Evolutionary conservation across 1,140 invertebrate genomes (phyloP).

Genomic region (Catajapyx aquilonaris): DNA sequence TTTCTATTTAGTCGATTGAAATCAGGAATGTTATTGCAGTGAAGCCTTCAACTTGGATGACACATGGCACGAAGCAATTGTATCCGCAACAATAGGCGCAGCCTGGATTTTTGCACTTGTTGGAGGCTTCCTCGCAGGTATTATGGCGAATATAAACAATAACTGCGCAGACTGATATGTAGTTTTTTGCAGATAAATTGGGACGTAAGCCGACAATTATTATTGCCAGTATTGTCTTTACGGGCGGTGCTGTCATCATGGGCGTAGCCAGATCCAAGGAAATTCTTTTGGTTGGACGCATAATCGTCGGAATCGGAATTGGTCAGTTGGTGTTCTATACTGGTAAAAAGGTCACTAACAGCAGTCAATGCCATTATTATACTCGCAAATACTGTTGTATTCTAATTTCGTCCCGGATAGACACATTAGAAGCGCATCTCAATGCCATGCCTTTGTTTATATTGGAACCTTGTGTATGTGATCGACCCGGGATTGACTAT

Average conservation of each 20-base stretch:
- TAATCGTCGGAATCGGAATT: slow-evolving; percentile 35
- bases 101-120: slow-evolving; percentile 30
- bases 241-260: slow-evolving; percentile 30
- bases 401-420: too few relatives aligned
- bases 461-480: too few relatives aligned
- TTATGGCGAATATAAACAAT: too few relatives aligned
- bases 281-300: slow-evolving; percentile 28
- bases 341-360: too few relatives aligned
- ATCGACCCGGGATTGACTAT: too few relatives aligned
- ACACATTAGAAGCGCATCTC: too few relatives aligned
- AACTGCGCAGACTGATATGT: too few relatives aligned
- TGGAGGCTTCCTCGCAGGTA: slow-evolving; percentile 23
- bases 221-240: slow-evolving; percentile 30
- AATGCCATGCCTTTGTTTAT: too few relatives aligned
- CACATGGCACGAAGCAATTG: slow-evolving; percentile 30
- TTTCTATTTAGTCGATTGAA: too few relatives aligned
- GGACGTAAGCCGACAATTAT: slow-evolving; percentile 33
- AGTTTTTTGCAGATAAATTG: slow-evolving; percentile 22
- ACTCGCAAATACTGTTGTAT: too few relatives aligned
- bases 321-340: too few relatives aligned
- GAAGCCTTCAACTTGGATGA: slow-evolving; percentile 23
- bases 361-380: too few relatives aligned
- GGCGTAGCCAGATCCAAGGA: slow-evolving; percentile 25
- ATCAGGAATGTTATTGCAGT: slow-evolving; percentile 13
- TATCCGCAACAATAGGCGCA: slow-evolving; percentile 23